phyloP scores from a whole-genome alignment of 1,140 invertebrate genomes.

The Drosophila punjabiensis region DNA sequence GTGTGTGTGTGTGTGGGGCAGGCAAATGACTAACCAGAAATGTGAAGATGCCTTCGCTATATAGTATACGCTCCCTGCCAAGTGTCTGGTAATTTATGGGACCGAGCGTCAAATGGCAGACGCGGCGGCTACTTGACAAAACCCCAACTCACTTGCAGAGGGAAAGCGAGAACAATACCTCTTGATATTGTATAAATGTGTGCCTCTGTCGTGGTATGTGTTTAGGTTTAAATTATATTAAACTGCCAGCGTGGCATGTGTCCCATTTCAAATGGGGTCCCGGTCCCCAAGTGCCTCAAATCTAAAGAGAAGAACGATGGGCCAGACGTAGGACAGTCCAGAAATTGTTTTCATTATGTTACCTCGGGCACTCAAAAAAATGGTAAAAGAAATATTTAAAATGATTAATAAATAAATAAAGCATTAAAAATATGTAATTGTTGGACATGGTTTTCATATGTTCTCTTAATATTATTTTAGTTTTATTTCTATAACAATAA shows the following conservation, averaged over 20 bases:
- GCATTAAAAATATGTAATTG: neutral
- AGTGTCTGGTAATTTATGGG: slow-evolving; percentile 77
- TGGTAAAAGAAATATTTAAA: neutral
- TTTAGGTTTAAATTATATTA: slow-evolving; percentile 83
- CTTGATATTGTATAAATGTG: slow-evolving; percentile 40
- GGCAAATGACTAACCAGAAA: slow-evolving; percentile 80
- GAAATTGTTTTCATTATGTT: slow-evolving; percentile 73
- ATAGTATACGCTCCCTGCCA: slow-evolving; percentile 45
- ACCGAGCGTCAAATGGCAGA: slow-evolving; percentile 74
- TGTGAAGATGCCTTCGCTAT: slow-evolving; percentile 68
- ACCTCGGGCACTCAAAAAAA: slow-evolving; percentile 43
- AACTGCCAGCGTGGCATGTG: slow-evolving; percentile 79
- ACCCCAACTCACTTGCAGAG: slow-evolving; percentile 46
- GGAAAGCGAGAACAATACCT: slow-evolving; percentile 33
- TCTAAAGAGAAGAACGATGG: neutral
- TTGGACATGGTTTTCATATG: too few species aligned
- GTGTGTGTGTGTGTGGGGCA: slow-evolving; percentile 23
- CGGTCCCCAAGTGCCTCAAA: slow-evolving; percentile 10
- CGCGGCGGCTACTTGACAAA: slow-evolving; percentile 75
- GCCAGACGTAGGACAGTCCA: slow-evolving; percentile 18
- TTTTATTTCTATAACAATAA: too few species aligned
- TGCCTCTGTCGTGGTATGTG: slow-evolving; percentile 57
- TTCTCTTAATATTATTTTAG: too few species aligned
- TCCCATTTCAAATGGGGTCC: slow-evolving; percentile 65
- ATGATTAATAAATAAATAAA: too few species aligned